A percentile compares a stretch with the other conserved stretches of the same genome.
phyloP scores from a whole-genome alignment of 2,797 vertebrate species.

The Liparis tanakae region DNA sequence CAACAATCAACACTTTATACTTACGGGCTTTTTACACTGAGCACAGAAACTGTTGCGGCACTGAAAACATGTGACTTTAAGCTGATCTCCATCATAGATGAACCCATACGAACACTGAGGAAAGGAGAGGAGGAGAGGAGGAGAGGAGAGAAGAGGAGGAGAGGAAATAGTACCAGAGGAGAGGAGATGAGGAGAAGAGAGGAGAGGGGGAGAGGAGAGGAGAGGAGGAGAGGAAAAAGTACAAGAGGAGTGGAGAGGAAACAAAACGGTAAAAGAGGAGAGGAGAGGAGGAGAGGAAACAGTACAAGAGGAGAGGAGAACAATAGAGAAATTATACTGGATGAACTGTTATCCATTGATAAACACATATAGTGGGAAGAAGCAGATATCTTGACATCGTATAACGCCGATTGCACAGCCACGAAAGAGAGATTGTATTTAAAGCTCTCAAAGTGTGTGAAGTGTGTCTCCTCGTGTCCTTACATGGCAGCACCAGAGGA shows the following conservation, averaged over 20 bases:
- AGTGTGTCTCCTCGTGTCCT: conserved; percentile 51
- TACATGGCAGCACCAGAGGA: conserved; percentile 93
- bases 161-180: no score
- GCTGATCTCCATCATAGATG: conserved; percentile 92
- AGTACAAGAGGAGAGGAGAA: background rate
- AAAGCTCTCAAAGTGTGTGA: background rate
- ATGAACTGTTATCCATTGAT: background rate
- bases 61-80: conserved; percentile 92
- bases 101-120: conserved; percentile 92
- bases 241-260: no score
- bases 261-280: no score
- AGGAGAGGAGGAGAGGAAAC: no score
- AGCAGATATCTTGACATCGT: background rate
- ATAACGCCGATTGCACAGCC: background rate
- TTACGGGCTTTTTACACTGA: conserved; percentile 90
- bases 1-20: conserved; percentile 30
- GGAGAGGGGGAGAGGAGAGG: no score
- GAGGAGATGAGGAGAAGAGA: no score
- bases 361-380: background rate
- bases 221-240: no score
- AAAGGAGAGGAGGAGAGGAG: background rate
- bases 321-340: background rate
- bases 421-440: background rate
- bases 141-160: no score
- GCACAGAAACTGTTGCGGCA: conserved; percentile 92